Base-by-base conservation (phyloP, 2,113 vertebrate species). In the Oryzias curvinotus region DNA sequence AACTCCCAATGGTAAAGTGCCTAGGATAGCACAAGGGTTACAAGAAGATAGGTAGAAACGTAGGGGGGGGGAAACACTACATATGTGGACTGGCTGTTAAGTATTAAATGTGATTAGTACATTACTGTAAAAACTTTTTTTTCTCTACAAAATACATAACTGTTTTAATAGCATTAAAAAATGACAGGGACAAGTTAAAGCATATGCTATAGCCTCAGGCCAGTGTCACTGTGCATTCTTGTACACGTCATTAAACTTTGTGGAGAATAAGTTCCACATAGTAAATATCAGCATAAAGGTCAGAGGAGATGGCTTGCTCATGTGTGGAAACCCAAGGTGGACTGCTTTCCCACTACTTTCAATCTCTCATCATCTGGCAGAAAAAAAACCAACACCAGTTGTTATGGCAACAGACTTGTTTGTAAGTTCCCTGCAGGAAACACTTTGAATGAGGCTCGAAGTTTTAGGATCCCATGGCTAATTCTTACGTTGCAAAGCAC, bases 391-490 rank as follows among this genome's bases (percentile, higher is more conserved):
- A 90, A 78, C 69, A 78, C 19, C 15, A 12, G 87, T 90, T 69
- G 75, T 79, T 79, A 88, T 83, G 65, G 84, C 85, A 85, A 81
- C 82, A 1, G 49, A 53, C 70, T 80, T 85, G 85, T 90, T 89
- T 86, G 81, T 61, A 66, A 46, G 75, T 68, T 87, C 80, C 72
- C 81, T 62, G 69, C 77, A 80, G 75, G 80, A 76, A 71, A 48
- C 8, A 54, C 14, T 46, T 60, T 63, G 75, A 67, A 58, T 46
- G 74, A 77, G 54, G 26, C 59, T n/a, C 7, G 5, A 57, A 30
- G 56, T 23, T 63, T 48, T 42, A 26, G 65, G 73, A 70, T 62
- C 57, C 55, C 46, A 46, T 28, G 42, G 49, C 57, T 76, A 55
- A 73, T 74, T 68, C 57, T 62, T 41, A 48, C 45, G 60, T 80